Base-by-base conservation (phyloP, 2,797 vertebrate species). In the Myotis vivesi region DNA sequence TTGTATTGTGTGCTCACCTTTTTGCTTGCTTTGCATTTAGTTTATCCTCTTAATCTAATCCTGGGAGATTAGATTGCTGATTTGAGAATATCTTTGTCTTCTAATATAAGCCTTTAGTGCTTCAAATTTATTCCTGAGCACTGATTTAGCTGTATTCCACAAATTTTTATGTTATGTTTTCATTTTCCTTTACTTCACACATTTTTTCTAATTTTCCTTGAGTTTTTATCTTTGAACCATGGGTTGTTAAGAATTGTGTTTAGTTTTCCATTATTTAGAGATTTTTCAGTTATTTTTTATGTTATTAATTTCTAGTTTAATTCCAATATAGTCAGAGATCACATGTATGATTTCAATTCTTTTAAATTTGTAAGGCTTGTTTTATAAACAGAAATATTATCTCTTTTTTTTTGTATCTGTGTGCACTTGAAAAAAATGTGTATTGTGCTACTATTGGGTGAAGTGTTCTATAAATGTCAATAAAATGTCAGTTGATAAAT, bases 131-230 rank as follows among this genome's bases (percentile, higher is more conserved):
- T 86, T 73, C 53, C 25, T 57, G 55, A 95, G 41, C 3, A 64
- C 12, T 57, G 20, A 19, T 76, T 77, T 77, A 91, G 53, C 15
- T 91, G 76, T 8, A 55, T 83, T 6, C 25, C 16, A 82, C 36
- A 87, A 72, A 28, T 87, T 91, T 76, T 57, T 25, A 64, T 75
- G 49, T 46, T 83, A 19, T 22, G 33, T 80, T 25, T 85, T 44
- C 30, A 25, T 94, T 76, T 93, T 79, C 20, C 16, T 64, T 93
- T 87, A 51, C 38, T 44, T 88, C 7, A 80, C 46, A 80, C 57
- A 84, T 51, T 36, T 36, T 88, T 89, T 84, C n/a, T 75, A 79
- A 91, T 66, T 91, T 93, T 25, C 38, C 22, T 77, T 83, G 36
- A 49, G 25, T 69, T 69, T 69, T 49, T 69, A 66, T 80, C 46